Evolutionary conservation across 2,888 invertebrate species (phyloP).

Genomic region (Phrixothrix hirtus): DNA sequence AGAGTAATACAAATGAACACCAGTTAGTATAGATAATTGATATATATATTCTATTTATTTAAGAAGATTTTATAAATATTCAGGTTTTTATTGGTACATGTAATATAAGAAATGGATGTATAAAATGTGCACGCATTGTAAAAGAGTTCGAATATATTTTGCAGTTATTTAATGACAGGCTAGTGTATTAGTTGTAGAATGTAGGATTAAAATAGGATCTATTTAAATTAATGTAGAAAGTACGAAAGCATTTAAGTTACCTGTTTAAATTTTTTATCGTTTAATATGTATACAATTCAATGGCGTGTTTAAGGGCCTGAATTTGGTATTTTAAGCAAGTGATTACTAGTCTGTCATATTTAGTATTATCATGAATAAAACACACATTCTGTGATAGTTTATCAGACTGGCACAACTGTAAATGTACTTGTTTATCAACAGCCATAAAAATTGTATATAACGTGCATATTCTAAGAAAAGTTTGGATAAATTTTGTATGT

Average conservation of each 20-base stretch:
- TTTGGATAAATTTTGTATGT: background rate
- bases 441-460: conserved; percentile 13
- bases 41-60: conserved; percentile 32
- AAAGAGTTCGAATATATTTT: conserved; percentile 1
- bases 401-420: conserved; percentile 52
- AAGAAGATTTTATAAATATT: conserved; percentile 31
- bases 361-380: conserved; percentile 36
- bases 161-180: conserved; percentile 9
- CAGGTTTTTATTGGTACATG: too few relatives aligned
- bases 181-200: conserved; percentile 9
- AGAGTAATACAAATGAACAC: conserved; percentile 18
- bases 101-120: conserved; percentile 1
- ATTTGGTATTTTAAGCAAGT: too few relatives aligned
- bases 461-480: conserved; percentile 1
- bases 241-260: too few relatives aligned
- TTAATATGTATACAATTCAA: too few relatives aligned
- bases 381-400: conserved; percentile 53
- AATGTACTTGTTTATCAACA: conserved; percentile 26
- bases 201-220: background rate
- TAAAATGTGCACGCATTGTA: conserved; percentile 15
- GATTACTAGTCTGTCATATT: conserved; percentile 20
- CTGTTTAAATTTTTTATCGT: too few relatives aligned
- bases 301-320: too few relatives aligned
- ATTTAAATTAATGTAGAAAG: too few relatives aligned
- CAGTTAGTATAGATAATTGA: conserved; percentile 30